Evolutionary conservation across 1,140 invertebrate species (phyloP).

Genomic region (Drosophila quadrilineata): DNA sequence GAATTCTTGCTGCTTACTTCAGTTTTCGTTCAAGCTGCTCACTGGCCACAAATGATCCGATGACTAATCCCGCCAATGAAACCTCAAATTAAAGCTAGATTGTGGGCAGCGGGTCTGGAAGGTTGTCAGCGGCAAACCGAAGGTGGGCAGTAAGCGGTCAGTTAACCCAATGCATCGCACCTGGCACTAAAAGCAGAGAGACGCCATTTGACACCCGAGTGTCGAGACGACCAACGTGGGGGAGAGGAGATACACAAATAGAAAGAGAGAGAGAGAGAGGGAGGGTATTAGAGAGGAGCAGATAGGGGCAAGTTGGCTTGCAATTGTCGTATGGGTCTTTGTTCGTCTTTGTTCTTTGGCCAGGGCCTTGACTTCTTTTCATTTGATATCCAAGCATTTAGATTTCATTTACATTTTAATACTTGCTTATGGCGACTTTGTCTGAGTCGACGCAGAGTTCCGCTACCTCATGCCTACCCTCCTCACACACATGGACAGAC

Average conservation of each 20-base stretch:
- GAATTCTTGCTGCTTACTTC: constrained; percentile 21
- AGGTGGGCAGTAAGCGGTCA: constrained; percentile 20
- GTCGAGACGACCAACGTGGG: too few relatives aligned
- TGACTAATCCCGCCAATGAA: constrained; percentile 62
- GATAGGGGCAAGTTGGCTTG: too few relatives aligned
- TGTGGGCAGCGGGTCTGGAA: not conserved
- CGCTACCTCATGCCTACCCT: too few relatives aligned
- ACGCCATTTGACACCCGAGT: constrained; percentile 59
- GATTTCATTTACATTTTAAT: constrained; percentile 62
- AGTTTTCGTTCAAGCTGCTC: constrained; percentile 35
- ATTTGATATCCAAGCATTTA: constrained; percentile 61
- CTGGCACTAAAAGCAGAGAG: constrained; percentile 40
- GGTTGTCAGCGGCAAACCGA: not conserved
- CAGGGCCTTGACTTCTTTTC: constrained; percentile 68
- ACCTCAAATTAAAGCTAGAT: constrained; percentile 58
- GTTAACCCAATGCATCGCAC: constrained; percentile 27
- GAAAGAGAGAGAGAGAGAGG: not conserved
- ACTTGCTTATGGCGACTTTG: constrained; percentile 21
- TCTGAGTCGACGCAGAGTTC: not conserved
- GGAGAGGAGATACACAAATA: too few relatives aligned
- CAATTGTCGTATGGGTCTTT: constrained; percentile 38
- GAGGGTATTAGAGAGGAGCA: constrained; percentile 27
- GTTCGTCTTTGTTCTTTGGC: constrained; percentile 50
- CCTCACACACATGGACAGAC: too few relatives aligned
- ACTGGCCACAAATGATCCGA: constrained; percentile 24